Evolutionary conservation across 2,888 invertebrate species (phyloP).

Genomic region (Macrostomum cliftonense): DNA sequence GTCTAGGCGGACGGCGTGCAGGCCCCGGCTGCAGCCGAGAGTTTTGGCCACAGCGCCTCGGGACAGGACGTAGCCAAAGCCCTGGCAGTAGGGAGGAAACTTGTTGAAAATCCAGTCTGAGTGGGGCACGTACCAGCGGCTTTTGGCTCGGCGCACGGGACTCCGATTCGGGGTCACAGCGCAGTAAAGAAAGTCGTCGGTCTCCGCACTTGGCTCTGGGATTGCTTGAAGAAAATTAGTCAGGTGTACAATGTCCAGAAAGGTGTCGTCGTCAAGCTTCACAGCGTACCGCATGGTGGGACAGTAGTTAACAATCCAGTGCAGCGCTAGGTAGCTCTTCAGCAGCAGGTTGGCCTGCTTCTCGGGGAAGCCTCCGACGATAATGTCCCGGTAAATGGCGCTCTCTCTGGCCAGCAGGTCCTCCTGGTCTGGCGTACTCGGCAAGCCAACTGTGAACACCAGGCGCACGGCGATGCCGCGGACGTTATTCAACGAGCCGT

Average conservation of each 20-base stretch:
- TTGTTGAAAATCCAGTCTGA: slow-evolving; percentile 16
- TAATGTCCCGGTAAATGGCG: slow-evolving; percentile 12
- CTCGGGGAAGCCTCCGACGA: slow-evolving; percentile 7
- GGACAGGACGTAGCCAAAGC: slow-evolving; percentile 18
- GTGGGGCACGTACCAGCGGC: slow-evolving; percentile 1
- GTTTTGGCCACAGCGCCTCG: slow-evolving; percentile 10
- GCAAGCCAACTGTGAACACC: not conserved
- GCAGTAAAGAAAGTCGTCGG: slow-evolving; percentile 17
- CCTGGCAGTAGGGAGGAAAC: slow-evolving; percentile 22
- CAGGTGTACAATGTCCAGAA: slow-evolving; percentile 33
- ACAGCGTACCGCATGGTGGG: not conserved
- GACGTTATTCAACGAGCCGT: not conserved
- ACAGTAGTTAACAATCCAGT: slow-evolving; percentile 2
- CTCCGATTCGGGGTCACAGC: slow-evolving; percentile 14
- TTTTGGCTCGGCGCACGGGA: slow-evolving; percentile 12
- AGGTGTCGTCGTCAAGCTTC: slow-evolving; percentile 9
- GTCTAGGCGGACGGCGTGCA: not conserved
- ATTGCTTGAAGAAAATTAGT: slow-evolving; percentile 25
- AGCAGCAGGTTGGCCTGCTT: slow-evolving; percentile 3
- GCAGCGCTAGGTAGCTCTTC: slow-evolving; percentile 1
- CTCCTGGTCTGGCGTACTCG: not conserved
- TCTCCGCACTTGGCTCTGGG: slow-evolving; percentile 7
- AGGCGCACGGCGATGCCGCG: not conserved
- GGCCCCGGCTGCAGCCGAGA: not conserved
- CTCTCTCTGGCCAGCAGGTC: not conserved